Evolutionary conservation across 2,113 vertebrate genomes (phyloP), one percentile per base, ranked within the genome.

Genomic region (Macroglossus sobrinus): DNA sequence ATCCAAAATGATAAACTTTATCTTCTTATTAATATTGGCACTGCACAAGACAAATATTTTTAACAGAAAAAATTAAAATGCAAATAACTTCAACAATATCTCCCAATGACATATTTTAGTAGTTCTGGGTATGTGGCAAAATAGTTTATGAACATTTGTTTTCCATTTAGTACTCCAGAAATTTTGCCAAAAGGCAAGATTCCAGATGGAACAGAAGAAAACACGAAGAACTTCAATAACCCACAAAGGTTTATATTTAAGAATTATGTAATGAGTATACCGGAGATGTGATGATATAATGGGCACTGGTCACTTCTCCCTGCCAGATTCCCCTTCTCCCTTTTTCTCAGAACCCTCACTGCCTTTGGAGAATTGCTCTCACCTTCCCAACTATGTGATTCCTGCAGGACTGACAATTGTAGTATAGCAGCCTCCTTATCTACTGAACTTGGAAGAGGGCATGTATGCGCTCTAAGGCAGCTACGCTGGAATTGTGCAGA

Each of bases 31-130:
- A 75, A 63, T 80, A 57, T 94, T 59, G 3, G 28, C 45, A 84
- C 18, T 61, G 57, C 71, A 72, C 7, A 89, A 91, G 68, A 81
- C 33, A 91, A 55, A 35, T 26, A 22, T 88, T 93, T 93, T 82
- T 61, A 93, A 40, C n/a, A 89, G 63, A 91, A 92, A 40, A 80
- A 94, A 96, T 91, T 93, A 88, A 75, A 92, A 85, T 38, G 45
- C 16, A 63, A 94, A 57, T 72, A 35, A 84, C 66, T 69, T 61
- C 30, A 68, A 59, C 43, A 28, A 78, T 92, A 63, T 53, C 50
- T 84, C 66, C 64, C 35, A n/a, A 66, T 5, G 61, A 61, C 18
- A 68, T 68, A 92, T 78, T 80, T 92, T 66, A 72, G 55, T 59
- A 35, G 47, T 84, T 95, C 64, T 79, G 74, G 28, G 24, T 72